Evolutionary conservation across 1,140 invertebrate species (phyloP), one percentile per base, ranked within the genome.

Genomic region (Drosophila saltans): DNA sequence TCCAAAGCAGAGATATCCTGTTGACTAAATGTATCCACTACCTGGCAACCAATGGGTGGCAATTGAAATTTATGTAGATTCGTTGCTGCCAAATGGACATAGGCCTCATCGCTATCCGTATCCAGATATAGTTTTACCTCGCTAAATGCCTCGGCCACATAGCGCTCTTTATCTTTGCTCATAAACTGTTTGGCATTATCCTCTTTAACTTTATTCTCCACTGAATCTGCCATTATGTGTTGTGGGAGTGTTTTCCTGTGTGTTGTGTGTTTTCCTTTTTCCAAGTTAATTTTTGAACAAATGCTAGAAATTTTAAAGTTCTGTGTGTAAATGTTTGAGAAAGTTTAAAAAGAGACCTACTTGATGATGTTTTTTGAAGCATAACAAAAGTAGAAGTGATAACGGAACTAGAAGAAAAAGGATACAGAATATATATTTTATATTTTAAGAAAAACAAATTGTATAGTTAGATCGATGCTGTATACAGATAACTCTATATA

Each of bases 51-150:
- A 1, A 21, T n/a, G 0, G 10, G 8, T 0, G 70, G 60, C 26
- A 81, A 2, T 11, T 41, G 6, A 36, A 85, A 85, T 1, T 33
- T 72, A 62, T 78, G 70, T 16, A 78, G 8, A 4, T 66, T 59
- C 1, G 75, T 63, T 5, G 63, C 48, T n/a, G 66, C 45, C 0
- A 85, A n/a, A 16, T 75, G 52, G 0, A 71, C 40, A 6, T 63
- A 82, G 1, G 58, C 72, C 2, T 59, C 33, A 3, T 55, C 3
- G 0, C n/a, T 11, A 10, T 67, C 66, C 8, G 36, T 36, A 1
- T 72, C 56, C 40, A 86, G 26, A 45, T 30, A 72, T 1, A 85
- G n/a, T 8, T 70, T 62, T 6, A 71, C 66, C 11, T 72, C 43
- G 7, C 26, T 40, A 21, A 86, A 57, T 0, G 75, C 68, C 6